Evolutionary conservation across 2,113 vertebrate species (phyloP), one percentile per base, ranked within the genome.

Genomic region (Ardeotis arabs): DNA sequence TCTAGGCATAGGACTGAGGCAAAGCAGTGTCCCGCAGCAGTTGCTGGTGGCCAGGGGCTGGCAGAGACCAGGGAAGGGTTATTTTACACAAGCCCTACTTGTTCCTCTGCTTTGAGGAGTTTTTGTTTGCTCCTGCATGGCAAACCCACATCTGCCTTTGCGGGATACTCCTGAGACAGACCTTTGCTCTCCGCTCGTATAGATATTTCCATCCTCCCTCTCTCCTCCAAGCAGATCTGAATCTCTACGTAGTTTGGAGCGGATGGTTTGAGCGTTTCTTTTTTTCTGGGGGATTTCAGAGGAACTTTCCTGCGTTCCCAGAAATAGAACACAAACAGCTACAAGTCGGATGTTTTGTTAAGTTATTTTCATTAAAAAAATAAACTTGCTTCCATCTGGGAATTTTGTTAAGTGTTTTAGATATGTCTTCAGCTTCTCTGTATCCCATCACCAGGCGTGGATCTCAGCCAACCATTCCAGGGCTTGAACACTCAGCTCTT

Each of bases 351-450:
- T 91, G 94, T 94, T 96, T 93, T 80, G 63, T 50, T 76, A 77
- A 86, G 86, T 39, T 94, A 70, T 88, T 95, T 88, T 78, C 94
- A 75, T 53, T 76, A 37, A 59, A 91, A 77, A 86, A 95, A 91
- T 55, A 93, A 91, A 91, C 84, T 66, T 12, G 15, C 23, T 87
- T 84, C 90, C 92, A 68, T 84, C 74, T 95, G 88, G 77, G 94
- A 94, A 87, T 93, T 94, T 49, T 18, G 27, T 64, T 55, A 66
- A 94, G 87, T 47, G 55, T 19, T 89, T 84, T 47, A 77, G 68
- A 28, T 64, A 73, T 15, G 69, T 87, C 84, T 94, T 69, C n/a
- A 84, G 60, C 49, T 73, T 63, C 73, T 64, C 84, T 79, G 53
- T 19, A 44, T 80, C 94, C 77, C 84, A 89, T 80, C 74, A 91